A percentile compares a stretch with the other conserved stretches of the same genome.
Conservation (phyloP, 2,888 invertebrate species). For the Pogonocherus hispidulus region DNA sequence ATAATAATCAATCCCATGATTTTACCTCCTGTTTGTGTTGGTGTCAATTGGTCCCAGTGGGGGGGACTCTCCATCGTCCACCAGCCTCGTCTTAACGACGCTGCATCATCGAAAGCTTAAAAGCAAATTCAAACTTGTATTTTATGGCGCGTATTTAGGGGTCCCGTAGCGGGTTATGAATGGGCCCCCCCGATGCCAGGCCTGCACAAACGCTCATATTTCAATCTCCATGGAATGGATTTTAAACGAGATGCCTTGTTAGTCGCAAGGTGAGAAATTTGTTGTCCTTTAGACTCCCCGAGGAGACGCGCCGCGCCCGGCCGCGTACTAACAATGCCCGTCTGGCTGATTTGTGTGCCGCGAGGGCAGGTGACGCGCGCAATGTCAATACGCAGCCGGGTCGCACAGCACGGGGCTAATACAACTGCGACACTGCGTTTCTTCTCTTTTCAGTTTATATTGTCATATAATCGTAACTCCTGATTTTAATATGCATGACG, state of each 20-base stretch:
- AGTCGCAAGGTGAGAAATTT: conserved; percentile 69
- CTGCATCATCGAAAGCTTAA: conserved; percentile 54
- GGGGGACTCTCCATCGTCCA: neutral
- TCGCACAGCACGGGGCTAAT: conserved; percentile 64
- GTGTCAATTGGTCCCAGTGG: conserved; percentile 29
- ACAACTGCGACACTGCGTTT: conserved; percentile 63
- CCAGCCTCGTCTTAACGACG: conserved; percentile 43
- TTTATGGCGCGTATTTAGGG: conserved; percentile 47
- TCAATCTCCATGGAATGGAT: conserved; percentile 66
- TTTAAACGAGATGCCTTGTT: conserved; percentile 67
- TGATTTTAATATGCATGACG: conserved; percentile 66
- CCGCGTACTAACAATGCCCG: conserved; percentile 58
- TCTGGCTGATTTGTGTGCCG: conserved; percentile 37
- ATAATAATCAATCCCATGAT: neutral
- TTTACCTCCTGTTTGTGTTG: conserved; percentile 10
- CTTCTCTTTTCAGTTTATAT: conserved; percentile 63
- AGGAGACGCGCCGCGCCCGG: conserved; percentile 59
- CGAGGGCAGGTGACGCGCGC: conserved; percentile 48
- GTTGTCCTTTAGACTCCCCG: conserved; percentile 67
- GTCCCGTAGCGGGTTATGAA: conserved; percentile 58
- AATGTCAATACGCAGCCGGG: conserved; percentile 58
- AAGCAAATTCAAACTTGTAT: conserved; percentile 51
- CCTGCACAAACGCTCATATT: conserved; percentile 66
- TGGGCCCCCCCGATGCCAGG: conserved; percentile 63
- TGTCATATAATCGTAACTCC: conserved; percentile 68